These are phyloP conservation scores for Gambusia affinis DNA, from an alignment of 2,113 vertebrate genomes.

Conservation along the genomic window DNA sequence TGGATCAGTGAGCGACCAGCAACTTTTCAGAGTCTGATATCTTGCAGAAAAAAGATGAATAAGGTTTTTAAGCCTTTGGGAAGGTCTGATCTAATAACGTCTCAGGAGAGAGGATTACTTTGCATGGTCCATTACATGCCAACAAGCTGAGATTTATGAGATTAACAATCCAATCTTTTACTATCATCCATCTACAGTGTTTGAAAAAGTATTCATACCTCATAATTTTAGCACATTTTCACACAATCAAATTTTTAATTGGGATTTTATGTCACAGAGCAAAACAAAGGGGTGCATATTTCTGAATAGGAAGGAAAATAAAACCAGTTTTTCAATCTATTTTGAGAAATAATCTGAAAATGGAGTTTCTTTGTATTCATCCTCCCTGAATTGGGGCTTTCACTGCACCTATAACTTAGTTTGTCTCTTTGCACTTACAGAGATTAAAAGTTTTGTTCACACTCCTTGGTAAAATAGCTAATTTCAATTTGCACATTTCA, in stretches of 20 bases:
- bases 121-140: conserved; percentile 6
- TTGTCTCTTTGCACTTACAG: background rate
- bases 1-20: background rate
- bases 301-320: background rate
- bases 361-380: background rate
- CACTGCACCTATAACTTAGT: background rate
- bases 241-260: no score
- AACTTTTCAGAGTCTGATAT: background rate
- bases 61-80: background rate
- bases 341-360: background rate
- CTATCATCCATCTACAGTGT: background rate
- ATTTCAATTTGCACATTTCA: no score
- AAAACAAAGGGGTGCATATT: background rate
- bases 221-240: background rate
- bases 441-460: background rate
- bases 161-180: background rate
- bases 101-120: conserved; percentile 17
- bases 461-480: background rate
- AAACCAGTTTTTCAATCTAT: background rate
- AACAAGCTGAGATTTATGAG: background rate
- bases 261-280: background rate
- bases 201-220: background rate
- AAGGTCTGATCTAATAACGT: conserved; percentile 23
- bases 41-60: conserved; percentile 17
- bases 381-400: background rate